Conservation (phyloP, 2,888 invertebrate genomes). For the Epirrita christyi region DNA sequence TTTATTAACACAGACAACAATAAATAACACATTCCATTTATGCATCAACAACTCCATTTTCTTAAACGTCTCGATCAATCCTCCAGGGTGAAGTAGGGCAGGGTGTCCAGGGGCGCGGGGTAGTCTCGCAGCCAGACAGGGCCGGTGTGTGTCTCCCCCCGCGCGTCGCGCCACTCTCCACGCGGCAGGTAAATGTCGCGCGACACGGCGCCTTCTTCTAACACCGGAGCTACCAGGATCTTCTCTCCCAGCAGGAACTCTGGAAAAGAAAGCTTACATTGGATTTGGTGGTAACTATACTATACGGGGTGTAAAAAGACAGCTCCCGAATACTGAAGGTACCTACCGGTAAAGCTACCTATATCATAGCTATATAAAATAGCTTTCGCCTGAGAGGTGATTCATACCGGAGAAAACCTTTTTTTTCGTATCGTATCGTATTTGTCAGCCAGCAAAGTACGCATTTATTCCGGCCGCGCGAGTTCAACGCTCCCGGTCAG, state of each 20-base stretch:
- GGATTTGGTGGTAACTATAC: too few species aligned
- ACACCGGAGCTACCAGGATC: constrained; percentile 89
- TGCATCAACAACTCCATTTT: too few species aligned
- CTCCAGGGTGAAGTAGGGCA: constrained; percentile 86
- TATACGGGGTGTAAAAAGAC: too few species aligned
- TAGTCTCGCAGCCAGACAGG: constrained; percentile 85
- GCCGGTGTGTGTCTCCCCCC: constrained; percentile 70
- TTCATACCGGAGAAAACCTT: too few species aligned
- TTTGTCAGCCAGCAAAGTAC: too few species aligned
- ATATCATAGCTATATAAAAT: too few species aligned
- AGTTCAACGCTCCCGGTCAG: too few species aligned
- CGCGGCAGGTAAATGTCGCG: constrained; percentile 89
- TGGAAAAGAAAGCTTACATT: constrained; percentile 53
- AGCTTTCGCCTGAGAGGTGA: too few species aligned
- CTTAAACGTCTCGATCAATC: constrained; percentile 37
- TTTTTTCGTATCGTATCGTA: too few species aligned
- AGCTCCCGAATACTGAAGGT: too few species aligned
- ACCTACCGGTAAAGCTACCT: too few species aligned
- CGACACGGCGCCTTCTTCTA: constrained; percentile 82
- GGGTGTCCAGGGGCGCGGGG: constrained; percentile 84
- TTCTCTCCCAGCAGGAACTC: constrained; percentile 90
- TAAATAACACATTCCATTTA: background rate
- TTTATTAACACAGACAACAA: background rate
- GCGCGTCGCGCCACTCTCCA: constrained; percentile 87
- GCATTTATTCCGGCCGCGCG: too few species aligned